Percentiles rank a stretch among this genome's conserved stretches.
Conservation (phyloP, 1,140 invertebrate species). For the Camponotus pennsylvanicus region DNA sequence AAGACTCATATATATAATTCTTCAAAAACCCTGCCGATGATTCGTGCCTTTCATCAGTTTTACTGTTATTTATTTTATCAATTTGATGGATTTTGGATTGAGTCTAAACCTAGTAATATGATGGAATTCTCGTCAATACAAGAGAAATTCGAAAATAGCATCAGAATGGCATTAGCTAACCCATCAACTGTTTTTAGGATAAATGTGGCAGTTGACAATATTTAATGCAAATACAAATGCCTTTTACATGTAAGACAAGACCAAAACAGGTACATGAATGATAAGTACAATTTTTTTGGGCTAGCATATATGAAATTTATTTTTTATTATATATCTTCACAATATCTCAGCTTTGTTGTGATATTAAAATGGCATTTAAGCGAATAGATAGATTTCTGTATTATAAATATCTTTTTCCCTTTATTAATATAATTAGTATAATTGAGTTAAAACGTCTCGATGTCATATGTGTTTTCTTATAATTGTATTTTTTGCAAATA, state of each 20-base stretch:
- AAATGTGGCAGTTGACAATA: constrained; percentile 90
- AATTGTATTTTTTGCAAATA: background rate
- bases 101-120: constrained; percentile 95
- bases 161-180: constrained; percentile 89
- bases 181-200: constrained; percentile 90
- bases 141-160: constrained; percentile 93
- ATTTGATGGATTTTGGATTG: constrained; percentile 97
- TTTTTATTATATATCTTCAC: constrained; percentile 64
- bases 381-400: background rate
- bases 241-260: constrained; percentile 71
- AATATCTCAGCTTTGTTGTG: constrained; percentile 66
- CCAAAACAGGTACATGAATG: constrained; percentile 59
- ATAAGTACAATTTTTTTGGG: constrained; percentile 52
- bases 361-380: constrained; percentile 60
- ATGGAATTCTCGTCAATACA: constrained; percentile 97
- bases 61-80: constrained; percentile 98
- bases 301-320: constrained; percentile 47
- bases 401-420: background rate
- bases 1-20: constrained; percentile 98
- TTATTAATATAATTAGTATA: background rate
- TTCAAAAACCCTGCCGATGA: constrained; percentile 89
- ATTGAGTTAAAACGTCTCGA: background rate
- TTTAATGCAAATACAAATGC: constrained; percentile 80
- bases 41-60: constrained; percentile 96
- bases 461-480: background rate